These are phyloP conservation scores for Oryzias curvinotus DNA, from an alignment of 2,113 vertebrate species.

Conservation along the genomic window DNA sequence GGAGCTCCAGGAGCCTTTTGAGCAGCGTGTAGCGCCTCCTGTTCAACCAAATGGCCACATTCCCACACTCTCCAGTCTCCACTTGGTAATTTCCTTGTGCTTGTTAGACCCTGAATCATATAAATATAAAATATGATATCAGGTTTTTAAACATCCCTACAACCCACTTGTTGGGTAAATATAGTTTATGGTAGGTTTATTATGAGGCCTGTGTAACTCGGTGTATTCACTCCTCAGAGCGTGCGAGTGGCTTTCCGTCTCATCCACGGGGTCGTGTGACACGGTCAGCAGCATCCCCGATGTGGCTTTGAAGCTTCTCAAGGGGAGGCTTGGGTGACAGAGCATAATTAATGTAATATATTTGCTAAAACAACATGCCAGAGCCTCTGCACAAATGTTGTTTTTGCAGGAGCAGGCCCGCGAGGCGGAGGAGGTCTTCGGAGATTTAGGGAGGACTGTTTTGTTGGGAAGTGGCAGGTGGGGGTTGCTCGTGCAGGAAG, in stretches of 20 bases:
- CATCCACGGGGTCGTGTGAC: constrained; percentile 34
- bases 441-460: constrained; percentile 39
- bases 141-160: too few relatives aligned
- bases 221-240: neutral
- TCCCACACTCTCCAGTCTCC: constrained; percentile 86
- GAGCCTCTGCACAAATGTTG: constrained; percentile 69
- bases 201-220: too few relatives aligned
- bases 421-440: constrained; percentile 50
- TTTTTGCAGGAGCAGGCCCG: constrained; percentile 55
- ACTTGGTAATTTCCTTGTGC: constrained; percentile 79
- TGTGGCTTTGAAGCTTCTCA: constrained; percentile 59
- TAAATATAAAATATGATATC: too few relatives aligned
- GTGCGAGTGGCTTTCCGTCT: neutral
- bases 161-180: too few relatives aligned
- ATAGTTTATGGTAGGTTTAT: too few relatives aligned
- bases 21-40: constrained; percentile 86
- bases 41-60: constrained; percentile 91
- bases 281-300: constrained; percentile 43
- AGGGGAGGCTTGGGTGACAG: constrained; percentile 60
- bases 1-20: constrained; percentile 85
- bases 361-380: constrained; percentile 75
- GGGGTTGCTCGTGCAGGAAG: constrained; percentile 38
- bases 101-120: too few relatives aligned
- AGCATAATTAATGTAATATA: constrained; percentile 71
- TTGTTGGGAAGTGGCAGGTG: constrained; percentile 6